Conservation (phyloP, 2,888 invertebrate genomes). For the Aphidius colemani region DNA sequence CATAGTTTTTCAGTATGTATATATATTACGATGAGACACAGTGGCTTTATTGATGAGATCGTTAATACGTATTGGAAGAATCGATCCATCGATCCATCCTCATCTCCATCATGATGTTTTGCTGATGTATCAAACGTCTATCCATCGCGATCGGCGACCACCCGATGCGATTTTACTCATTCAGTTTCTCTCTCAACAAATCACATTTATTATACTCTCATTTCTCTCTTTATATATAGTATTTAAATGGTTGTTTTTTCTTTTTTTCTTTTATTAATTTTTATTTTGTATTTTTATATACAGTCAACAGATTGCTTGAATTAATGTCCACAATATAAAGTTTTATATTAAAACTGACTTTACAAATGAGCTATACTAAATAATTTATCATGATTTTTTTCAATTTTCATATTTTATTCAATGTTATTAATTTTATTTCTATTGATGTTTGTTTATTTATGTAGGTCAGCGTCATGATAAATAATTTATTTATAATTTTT, state of each 20-base stretch:
- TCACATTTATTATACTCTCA: not conserved
- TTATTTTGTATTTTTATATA: too few relatives aligned
- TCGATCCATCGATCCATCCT: constrained; percentile 42
- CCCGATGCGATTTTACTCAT: constrained; percentile 52
- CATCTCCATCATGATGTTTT: constrained; percentile 39
- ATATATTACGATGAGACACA: constrained; percentile 19
- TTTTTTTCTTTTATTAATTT: not conserved
- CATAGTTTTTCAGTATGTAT: constrained; percentile 7
- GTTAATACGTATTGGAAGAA: constrained; percentile 50
- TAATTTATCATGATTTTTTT: too few relatives aligned
- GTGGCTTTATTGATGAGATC: constrained; percentile 57
- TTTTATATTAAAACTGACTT: too few relatives aligned
- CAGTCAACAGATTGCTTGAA: too few relatives aligned
- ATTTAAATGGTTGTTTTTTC: not conserved
- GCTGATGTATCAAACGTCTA: constrained; percentile 49
- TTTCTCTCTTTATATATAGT: not conserved
- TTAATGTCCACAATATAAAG: too few relatives aligned
- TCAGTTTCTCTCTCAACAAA: constrained; percentile 4
- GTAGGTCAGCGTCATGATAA: too few relatives aligned
- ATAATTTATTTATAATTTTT: too few relatives aligned
- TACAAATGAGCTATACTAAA: too few relatives aligned
- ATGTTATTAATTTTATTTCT: too few relatives aligned
- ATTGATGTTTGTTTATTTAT: too few relatives aligned
- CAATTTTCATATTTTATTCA: too few relatives aligned
- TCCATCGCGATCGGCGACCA: constrained; percentile 58